Percentiles rank a stretch among this genome's conserved stretches.
phyloP scores from a whole-genome alignment of 2,113 vertebrate genomes.

The Antechinus stuartii region DNA sequence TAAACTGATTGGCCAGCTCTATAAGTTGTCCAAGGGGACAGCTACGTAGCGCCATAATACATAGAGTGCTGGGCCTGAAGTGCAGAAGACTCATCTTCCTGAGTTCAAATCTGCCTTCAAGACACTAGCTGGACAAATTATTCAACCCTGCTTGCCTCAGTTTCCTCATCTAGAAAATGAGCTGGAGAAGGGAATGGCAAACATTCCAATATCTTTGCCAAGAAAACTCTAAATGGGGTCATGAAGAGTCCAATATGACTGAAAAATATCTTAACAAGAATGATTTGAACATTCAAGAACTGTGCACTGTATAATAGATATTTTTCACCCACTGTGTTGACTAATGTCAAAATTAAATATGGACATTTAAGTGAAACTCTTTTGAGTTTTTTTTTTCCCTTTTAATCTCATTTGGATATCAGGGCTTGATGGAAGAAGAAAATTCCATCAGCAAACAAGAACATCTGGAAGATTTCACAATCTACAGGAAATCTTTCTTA shows the following conservation, averaged over 20 bases:
- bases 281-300: background rate
- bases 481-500: background rate
- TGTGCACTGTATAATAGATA: background rate
- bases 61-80: background rate
- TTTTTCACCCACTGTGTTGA: background rate
- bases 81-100: background rate
- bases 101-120: background rate
- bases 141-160: background rate
- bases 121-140: background rate
- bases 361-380: background rate
- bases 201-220: background rate
- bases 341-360: background rate
- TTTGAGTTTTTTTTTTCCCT: background rate
- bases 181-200: background rate
- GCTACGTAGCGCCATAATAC: background rate
- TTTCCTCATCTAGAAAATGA: background rate
- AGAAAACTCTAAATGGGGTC: background rate
- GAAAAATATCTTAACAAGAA: background rate
- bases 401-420: background rate
- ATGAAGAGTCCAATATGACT: background rate
- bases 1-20: background rate
- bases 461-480: background rate
- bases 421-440: background rate
- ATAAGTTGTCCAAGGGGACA: background rate
- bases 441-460: background rate